phyloP scores from a whole-genome alignment of 2,888 invertebrate species.

The Lasioglossum figueresi region DNA sequence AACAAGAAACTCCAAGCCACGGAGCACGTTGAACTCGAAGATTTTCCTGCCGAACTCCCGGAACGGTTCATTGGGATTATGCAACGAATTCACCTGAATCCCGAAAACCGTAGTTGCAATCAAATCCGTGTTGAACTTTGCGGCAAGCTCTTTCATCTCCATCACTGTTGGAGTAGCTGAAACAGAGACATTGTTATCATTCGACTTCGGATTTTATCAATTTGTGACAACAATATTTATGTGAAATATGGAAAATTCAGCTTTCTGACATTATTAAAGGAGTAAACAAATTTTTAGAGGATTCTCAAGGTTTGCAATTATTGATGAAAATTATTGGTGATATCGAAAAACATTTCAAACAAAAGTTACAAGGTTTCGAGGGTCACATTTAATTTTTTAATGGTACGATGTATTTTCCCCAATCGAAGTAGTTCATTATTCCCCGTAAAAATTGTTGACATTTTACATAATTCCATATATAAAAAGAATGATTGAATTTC shows the following conservation, averaged over 20 bases:
- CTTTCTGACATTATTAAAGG: no score
- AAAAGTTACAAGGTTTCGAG: not conserved
- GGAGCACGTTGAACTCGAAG: slow-evolving; percentile 79
- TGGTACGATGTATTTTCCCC: no score
- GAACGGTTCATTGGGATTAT: slow-evolving; percentile 83
- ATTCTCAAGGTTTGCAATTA: no score
- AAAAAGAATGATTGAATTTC: not conserved
- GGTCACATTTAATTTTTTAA: no score
- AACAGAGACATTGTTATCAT: not conserved
- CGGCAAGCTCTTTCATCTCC: slow-evolving; percentile 77
- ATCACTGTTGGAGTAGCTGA: slow-evolving; percentile 64
- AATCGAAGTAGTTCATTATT: no score
- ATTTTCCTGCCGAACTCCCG: slow-evolving; percentile 82
- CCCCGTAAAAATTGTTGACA: no score
- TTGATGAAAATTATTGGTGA: no score
- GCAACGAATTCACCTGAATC: slow-evolving; percentile 83
- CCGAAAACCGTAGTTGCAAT: slow-evolving; percentile 85
- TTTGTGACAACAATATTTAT: not conserved
- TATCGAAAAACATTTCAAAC: not conserved
- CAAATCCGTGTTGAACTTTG: slow-evolving; percentile 82
- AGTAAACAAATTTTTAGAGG: no score
- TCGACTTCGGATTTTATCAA: not conserved
- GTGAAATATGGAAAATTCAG: not conserved
- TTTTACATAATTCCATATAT: no score
- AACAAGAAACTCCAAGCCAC: slow-evolving; percentile 80